Percentiles rank a stretch among this genome's conserved stretches.
These are phyloP conservation scores for Clinocottus analis DNA, from an alignment of 2,113 vertebrate species.

Conservation along the genomic window DNA sequence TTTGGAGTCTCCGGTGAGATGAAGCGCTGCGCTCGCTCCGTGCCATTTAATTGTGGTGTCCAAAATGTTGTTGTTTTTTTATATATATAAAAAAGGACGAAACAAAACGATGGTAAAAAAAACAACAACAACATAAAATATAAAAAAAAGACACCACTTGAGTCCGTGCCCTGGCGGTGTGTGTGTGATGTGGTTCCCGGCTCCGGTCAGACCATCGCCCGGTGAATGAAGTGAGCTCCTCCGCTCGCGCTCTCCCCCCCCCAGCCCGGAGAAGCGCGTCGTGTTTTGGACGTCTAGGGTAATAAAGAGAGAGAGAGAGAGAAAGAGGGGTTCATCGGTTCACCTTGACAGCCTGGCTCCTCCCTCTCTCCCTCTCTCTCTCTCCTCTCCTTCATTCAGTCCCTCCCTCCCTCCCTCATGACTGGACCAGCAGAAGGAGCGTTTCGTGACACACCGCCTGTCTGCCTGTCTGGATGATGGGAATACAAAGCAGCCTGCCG, in stretches of 20 bases:
- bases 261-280: constrained; percentile 29
- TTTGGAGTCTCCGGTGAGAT: neutral
- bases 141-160: neutral
- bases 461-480: constrained; percentile 34
- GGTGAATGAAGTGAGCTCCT: neutral
- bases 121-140: too few species aligned
- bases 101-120: neutral
- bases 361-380: constrained; percentile 1
- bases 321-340: constrained; percentile 34
- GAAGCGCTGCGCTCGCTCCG: constrained; percentile 26
- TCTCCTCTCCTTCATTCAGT: neutral
- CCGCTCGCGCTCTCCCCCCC: neutral
- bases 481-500: constrained; percentile 47
- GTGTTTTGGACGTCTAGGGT: constrained; percentile 15
- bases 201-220: neutral
- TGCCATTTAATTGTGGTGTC: constrained; percentile 20
- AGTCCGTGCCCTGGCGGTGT: too few species aligned
- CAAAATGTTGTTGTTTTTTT: too few species aligned
- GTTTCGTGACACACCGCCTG: constrained; percentile 50
- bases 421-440: constrained; percentile 14
- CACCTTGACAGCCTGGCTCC: constrained; percentile 65
- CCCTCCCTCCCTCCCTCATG: constrained; percentile 24
- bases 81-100: too few species aligned
- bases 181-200: neutral
- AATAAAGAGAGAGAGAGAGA: constrained; percentile 4